Evolutionary conservation across 2,113 vertebrate genomes (phyloP), one percentile per base, ranked within the genome.

Genomic region (Actinemys pallida): DNA sequence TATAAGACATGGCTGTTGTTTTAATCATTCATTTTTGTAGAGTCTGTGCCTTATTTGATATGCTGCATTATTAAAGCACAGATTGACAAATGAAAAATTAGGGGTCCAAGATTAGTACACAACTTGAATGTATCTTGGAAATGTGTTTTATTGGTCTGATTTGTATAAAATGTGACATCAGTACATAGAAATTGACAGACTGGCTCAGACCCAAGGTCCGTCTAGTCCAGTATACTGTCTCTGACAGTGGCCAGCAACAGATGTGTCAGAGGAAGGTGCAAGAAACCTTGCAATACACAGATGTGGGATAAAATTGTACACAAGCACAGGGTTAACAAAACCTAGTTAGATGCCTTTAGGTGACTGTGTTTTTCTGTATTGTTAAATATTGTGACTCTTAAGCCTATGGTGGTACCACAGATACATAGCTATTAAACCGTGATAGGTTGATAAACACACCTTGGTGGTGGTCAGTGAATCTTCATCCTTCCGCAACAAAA

Each of bases 151-250:
- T 47, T 83, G 83, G 35, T 31, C n/a, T 24, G 35, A 14, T 2
- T 10, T 10, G 54, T 3, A 52, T 27, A 52, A 85, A 56, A 19
- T 29, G 24, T 80, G 14, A 20, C 52, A 86, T 84, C 22, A 56
- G 75, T 82, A 45, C 49, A 2, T 8, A n/a, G 90, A 7, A 84
- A 79, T 2, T 69, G 62, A 69, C 62, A n/a, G 62, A 42, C 87
- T 42, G 75, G 80, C 20, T 2, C 3, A 54, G 39, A 52, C 13
- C 3, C 3, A 10, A 50, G 16, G 4, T 27, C 24, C 52, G 20
- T 1, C 0, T 45, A 85, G 6, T 11, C 85, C 35, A 45, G 75
- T 1, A 22, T 25, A 27, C 0, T 1, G 14, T 83, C 83, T 20
- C 79, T 39, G n/a, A 16, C 49, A 4, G 7, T 1, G n/a, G 87